phyloP scores from a whole-genome alignment of 1,140 invertebrate species.

The Dufourea novaeangliae region DNA sequence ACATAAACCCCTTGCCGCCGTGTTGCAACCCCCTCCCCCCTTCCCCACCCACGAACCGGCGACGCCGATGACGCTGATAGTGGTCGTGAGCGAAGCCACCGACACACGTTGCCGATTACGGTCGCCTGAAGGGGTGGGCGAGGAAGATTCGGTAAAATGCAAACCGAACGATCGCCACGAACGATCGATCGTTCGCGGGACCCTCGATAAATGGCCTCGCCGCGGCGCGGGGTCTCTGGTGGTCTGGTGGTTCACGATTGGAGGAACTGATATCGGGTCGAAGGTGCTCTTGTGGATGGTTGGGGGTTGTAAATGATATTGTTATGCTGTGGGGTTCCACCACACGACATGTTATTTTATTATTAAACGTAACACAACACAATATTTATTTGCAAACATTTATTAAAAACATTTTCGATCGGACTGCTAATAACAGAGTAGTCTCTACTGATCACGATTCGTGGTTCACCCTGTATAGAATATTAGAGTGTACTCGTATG shows the following conservation, averaged over 20 bases:
- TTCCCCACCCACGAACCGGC: not conserved
- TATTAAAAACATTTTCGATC: no score
- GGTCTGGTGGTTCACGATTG: not conserved
- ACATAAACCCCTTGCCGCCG: constrained; percentile 75
- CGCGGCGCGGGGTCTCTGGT: not conserved
- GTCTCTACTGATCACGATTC: no score
- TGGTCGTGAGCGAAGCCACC: constrained; percentile 53
- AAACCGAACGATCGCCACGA: not conserved
- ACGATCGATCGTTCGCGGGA: not conserved
- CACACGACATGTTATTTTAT: no score
- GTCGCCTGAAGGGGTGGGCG: not conserved
- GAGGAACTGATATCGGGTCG: not conserved
- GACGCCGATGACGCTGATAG: constrained; percentile 51
- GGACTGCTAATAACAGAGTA: no score
- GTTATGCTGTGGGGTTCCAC: no score
- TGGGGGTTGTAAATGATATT: no score
- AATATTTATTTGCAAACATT: no score
- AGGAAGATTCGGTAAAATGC: constrained; percentile 21
- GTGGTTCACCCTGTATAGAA: no score
- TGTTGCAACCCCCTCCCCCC: constrained; percentile 29
- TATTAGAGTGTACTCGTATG: no score
- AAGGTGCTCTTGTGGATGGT: no score
- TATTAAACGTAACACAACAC: no score
- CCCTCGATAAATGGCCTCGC: not conserved
- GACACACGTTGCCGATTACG: constrained; percentile 15